Evolutionary conservation across 2,888 invertebrate species (phyloP).

Genomic region (Sialis fuliginosa): DNA sequence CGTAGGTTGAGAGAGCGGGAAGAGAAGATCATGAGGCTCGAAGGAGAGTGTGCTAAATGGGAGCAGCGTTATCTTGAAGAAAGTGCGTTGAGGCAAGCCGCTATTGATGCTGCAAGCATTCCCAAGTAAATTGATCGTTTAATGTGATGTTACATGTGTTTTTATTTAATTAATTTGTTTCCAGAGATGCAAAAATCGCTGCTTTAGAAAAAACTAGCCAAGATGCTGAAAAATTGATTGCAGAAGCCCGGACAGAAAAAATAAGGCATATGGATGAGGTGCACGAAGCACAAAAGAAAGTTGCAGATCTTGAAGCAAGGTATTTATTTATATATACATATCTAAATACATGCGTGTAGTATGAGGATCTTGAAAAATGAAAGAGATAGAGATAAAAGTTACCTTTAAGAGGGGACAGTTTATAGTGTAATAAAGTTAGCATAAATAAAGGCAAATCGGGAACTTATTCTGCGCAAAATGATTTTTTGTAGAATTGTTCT

Average conservation of each 20-base stretch:
- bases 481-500: too few species aligned
- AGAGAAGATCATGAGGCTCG: conserved; percentile 52
- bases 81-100: conserved; percentile 59
- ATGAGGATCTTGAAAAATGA: neutral
- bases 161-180: conserved; percentile 10
- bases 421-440: too few species aligned
- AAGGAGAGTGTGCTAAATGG: conserved; percentile 71
- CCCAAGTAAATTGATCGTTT: conserved; percentile 36
- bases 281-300: conserved; percentile 66
- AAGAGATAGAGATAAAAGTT: too few species aligned
- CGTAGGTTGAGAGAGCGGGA: conserved; percentile 47
- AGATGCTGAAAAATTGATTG: conserved; percentile 69
- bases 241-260: conserved; percentile 71
- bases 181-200: conserved; percentile 67
- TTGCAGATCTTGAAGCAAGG: conserved; percentile 75
- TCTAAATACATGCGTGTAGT: neutral
- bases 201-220: conserved; percentile 68
- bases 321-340: conserved; percentile 19
- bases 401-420: too few species aligned
- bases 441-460: too few species aligned
- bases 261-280: conserved; percentile 79
- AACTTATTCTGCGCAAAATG: too few species aligned
- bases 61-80: conserved; percentile 74
- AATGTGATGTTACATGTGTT: neutral
- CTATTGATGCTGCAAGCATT: conserved; percentile 62